Conservation (phyloP, 2,113 vertebrate species). For the Sturnira hondurensis region DNA sequence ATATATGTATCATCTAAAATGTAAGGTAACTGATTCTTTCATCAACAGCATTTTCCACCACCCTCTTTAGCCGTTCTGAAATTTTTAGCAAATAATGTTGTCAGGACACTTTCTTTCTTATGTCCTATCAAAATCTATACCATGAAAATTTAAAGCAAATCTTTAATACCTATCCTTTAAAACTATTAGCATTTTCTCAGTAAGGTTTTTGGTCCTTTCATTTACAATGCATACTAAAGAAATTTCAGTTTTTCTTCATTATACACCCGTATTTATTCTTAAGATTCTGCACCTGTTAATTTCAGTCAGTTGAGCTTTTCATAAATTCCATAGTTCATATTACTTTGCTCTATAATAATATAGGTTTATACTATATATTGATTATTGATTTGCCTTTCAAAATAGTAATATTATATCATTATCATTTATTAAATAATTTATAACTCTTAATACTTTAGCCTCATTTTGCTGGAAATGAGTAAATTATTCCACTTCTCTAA, state of each 20-base stretch:
- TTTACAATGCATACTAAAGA: not conserved
- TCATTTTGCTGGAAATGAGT: not conserved
- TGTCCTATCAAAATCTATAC: not conserved
- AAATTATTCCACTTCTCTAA: not conserved
- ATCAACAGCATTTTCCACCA: not conserved
- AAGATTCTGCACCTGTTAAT: not conserved
- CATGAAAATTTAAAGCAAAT: not conserved
- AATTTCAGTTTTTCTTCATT: not conserved
- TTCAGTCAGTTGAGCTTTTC: not conserved
- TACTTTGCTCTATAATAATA: not conserved
- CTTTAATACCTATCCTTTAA: not conserved
- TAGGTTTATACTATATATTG: not conserved
- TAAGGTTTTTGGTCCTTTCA: not conserved
- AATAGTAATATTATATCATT: not conserved
- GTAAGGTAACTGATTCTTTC: not conserved
- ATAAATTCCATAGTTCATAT: not conserved
- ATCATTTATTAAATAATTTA: not conserved
- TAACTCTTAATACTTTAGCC: not conserved
- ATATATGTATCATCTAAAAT: not conserved
- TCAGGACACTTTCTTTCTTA: not conserved
- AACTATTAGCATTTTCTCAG: not conserved
- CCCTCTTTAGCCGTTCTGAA: not conserved
- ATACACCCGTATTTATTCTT: not conserved
- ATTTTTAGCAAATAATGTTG: not conserved
- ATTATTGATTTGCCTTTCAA: not conserved